Conservation (phyloP, 2,797 vertebrate genomes). For the Picus viridis region DNA sequence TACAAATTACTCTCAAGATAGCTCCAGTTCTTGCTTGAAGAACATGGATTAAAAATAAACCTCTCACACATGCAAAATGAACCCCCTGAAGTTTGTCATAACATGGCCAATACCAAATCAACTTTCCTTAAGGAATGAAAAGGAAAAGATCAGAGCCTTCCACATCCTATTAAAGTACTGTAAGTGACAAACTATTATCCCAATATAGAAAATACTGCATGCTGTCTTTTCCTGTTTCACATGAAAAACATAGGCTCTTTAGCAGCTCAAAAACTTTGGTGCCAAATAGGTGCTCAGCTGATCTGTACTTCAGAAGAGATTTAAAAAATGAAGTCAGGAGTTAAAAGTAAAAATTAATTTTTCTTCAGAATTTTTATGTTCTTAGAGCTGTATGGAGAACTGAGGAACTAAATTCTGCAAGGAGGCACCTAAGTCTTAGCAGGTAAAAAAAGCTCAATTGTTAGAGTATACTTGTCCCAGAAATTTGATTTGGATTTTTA, state of each 20-base stretch:
- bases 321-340: background rate
- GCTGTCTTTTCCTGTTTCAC: background rate
- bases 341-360: background rate
- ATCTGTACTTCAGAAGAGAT: background rate
- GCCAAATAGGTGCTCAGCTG: background rate
- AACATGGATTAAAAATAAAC: background rate
- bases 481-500: background rate
- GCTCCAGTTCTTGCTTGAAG: background rate
- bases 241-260: background rate
- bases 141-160: background rate
- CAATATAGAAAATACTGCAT: background rate
- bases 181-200: background rate
- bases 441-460: background rate
- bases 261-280: background rate
- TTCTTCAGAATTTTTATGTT: background rate
- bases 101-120: background rate
- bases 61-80: background rate
- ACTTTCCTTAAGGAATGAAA: background rate
- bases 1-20: background rate
- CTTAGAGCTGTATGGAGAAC: background rate
- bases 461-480: background rate
- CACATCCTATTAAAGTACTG: background rate
- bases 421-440: background rate
- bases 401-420: background rate
- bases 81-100: background rate